Conservation (phyloP, 2,113 vertebrate species). For the Corythoichthys intestinalis region DNA sequence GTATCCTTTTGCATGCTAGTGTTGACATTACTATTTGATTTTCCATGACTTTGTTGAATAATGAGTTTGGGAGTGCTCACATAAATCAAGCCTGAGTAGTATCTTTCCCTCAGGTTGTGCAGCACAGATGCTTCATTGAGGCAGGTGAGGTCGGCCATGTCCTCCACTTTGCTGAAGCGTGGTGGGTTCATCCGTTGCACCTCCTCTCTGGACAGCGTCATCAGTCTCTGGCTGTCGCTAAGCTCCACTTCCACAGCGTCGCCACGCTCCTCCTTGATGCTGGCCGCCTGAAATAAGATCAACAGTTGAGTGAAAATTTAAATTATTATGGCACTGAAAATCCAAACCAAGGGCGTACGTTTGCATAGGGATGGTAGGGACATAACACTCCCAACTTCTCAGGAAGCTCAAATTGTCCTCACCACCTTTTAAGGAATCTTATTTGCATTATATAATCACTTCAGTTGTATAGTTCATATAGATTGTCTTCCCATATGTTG, state of each 20-base stretch:
- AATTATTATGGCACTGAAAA: no score
- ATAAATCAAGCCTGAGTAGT: conserved; percentile 79
- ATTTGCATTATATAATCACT: no score
- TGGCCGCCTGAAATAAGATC: conserved; percentile 64
- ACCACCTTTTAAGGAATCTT: no score
- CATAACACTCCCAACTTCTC: no score
- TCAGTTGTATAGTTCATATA: no score
- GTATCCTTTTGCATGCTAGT: background rate
- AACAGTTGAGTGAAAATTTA: no score
- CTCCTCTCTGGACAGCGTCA: conserved; percentile 75
- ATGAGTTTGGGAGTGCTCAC: conserved; percentile 51
- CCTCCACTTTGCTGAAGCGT: conserved; percentile 79
- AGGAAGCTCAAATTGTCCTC: no score
- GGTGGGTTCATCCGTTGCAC: conserved; percentile 81
- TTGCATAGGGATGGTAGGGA: no score
- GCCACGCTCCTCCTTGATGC: conserved; percentile 71
- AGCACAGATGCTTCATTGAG: conserved; percentile 80
- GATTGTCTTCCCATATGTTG: no score
- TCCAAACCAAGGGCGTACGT: no score
- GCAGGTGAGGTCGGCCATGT: conserved; percentile 82
- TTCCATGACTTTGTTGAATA: no score
- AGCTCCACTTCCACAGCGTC: conserved; percentile 80
- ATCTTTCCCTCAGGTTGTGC: conserved; percentile 78
- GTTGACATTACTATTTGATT: background rate
- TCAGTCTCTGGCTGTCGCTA: conserved; percentile 68